Evolutionary conservation across 2,113 vertebrate species (phyloP), one percentile per base, ranked within the genome.

Genomic region (Labeo catla): DNA sequence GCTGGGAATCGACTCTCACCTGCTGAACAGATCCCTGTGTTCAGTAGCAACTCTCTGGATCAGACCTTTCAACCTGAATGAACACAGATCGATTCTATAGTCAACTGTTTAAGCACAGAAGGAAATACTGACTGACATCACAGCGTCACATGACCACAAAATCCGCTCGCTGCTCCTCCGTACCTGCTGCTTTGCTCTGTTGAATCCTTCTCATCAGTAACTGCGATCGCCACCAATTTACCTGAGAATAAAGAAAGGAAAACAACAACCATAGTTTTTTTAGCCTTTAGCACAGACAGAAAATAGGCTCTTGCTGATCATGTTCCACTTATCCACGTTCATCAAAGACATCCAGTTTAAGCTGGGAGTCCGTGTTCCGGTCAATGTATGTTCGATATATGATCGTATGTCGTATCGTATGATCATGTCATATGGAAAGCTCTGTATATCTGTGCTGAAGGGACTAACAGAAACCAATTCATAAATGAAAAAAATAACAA

Each of bases 131-230:
- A 89, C 74, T 81, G 78, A 87, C 90, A 91, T 7, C 86, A 90
- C 61, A 84, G 52, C 5, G 59, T 1, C 50, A 43, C 43, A 36
- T 86, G 16, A 57, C 54, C 39, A 57, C 16, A 57, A 7, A 59
- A 59, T 21, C 54, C 19, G 2, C 8, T 39, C 3, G 3, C 39
- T 39, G 39, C 39, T 39, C 5, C 4, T 92, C 86, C 88, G 72
- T 97, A 99, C 98, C 97, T 98, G 91, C 91, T 91, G 88, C 98
- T 97, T 83, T 97, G 95, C 86, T 95, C 90, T 83, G 96, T 96
- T 89, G 94, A 93, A 88, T 97, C 97, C 93, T 97, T 99, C 92
- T 98, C 97, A 90, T 99, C 96, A 91, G 98, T 96, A 90, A 99
- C 91, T 82, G 97, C 98, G 82, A 99, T 96, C 86, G 95, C 97